Conservation (phyloP, 2,797 vertebrate genomes). For the Tadarida brasiliensis region DNA sequence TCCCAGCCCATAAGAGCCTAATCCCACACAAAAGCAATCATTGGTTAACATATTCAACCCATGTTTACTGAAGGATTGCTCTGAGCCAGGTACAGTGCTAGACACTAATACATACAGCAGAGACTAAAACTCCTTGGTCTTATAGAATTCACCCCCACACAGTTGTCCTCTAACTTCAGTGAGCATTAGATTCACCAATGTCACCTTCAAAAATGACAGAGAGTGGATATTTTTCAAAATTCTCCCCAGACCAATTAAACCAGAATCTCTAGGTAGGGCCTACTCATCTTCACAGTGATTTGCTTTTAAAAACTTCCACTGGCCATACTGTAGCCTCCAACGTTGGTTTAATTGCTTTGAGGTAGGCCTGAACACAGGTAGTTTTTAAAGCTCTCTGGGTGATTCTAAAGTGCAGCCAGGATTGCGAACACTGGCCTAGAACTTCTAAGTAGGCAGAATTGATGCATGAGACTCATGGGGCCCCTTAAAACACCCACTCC, state of each 20-base stretch:
- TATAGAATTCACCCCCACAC: rapidly evolving
- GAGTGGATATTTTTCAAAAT: not conserved
- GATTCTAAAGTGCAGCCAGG: not conserved
- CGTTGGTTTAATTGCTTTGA: not conserved
- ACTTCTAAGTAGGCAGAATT: not conserved
- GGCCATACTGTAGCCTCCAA: not conserved
- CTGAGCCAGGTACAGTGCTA: not conserved
- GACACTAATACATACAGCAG: not conserved
- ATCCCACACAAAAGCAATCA: not conserved
- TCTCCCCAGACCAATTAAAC: not conserved
- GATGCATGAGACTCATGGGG: not conserved
- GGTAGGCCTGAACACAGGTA: not conserved
- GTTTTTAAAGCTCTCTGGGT: conserved; percentile 41
- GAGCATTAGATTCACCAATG: not conserved
- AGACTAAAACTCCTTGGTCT: not conserved
- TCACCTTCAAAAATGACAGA: not conserved
- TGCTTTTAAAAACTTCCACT: not conserved
- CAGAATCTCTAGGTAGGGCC: not conserved
- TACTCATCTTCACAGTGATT: not conserved
- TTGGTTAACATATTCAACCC: not conserved
- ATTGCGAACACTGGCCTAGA: not conserved
- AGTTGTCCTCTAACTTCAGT: not conserved
- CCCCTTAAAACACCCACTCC: not conserved
- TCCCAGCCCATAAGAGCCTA: not conserved
- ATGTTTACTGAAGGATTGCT: not conserved